These are phyloP conservation scores for Lasioglossum marginatum DNA, from an alignment of 2,888 invertebrate genomes.

Conservation along the genomic window DNA sequence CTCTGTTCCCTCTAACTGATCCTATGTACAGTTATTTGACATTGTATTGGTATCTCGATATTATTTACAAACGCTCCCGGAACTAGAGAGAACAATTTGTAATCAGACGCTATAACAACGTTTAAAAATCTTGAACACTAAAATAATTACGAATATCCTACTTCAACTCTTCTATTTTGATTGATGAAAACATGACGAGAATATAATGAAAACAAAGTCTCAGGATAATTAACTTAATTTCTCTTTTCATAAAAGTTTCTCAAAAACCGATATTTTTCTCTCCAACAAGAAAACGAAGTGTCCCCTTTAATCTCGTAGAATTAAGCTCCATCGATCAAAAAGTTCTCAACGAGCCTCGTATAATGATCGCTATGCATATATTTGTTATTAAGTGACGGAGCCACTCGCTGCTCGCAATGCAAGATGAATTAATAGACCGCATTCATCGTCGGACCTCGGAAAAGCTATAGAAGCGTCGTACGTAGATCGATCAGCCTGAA, in stretches of 20 bases:
- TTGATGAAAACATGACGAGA: background rate
- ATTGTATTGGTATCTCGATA: background rate
- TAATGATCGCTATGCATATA: background rate
- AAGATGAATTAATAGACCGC: conserved; percentile 8
- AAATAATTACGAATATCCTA: background rate
- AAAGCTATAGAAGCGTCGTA: conserved; percentile 7
- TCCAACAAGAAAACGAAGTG: background rate
- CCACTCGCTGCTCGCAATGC: background rate
- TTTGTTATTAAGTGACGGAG: conserved; percentile 1
- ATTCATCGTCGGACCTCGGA: conserved; percentile 20
- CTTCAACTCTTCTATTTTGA: no score
- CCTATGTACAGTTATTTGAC: background rate
- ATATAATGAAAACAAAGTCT: background rate
- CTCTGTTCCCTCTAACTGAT: background rate
- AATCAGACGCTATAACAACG: background rate
- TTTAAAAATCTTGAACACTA: background rate
- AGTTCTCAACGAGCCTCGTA: background rate
- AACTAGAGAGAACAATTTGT: background rate
- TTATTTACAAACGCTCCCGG: background rate
- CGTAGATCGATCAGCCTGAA: conserved; percentile 42
- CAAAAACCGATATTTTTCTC: background rate
- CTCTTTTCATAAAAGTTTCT: background rate
- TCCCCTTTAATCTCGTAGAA: background rate
- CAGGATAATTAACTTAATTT: background rate
- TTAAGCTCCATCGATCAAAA: background rate